Conservation (phyloP, 1,140 invertebrate species). For the Laodelphax striatellus region DNA sequence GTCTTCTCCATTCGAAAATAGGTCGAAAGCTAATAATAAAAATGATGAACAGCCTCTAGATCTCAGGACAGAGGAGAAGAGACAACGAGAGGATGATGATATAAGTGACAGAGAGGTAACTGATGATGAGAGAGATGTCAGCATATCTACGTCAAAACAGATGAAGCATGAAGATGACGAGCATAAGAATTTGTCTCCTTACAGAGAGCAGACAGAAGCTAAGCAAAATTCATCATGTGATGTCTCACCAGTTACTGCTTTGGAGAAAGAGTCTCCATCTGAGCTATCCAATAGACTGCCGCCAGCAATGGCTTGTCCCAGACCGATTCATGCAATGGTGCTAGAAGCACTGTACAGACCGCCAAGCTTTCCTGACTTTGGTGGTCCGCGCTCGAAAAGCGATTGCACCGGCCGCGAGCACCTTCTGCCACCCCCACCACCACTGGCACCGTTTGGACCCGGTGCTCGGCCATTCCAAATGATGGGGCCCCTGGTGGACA, state of each 20-base stretch:
- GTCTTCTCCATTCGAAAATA: slow-evolving; percentile 11
- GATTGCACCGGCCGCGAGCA: slow-evolving; percentile 20
- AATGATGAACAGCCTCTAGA: slow-evolving; percentile 57
- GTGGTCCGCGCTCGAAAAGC: slow-evolving; percentile 24
- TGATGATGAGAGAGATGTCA: background rate
- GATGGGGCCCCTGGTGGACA: slow-evolving; percentile 41
- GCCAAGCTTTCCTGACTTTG: slow-evolving; percentile 39
- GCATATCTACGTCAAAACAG: background rate
- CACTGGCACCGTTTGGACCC: slow-evolving; percentile 35
- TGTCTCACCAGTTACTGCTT: slow-evolving; percentile 18
- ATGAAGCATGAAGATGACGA: background rate
- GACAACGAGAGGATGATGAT: slow-evolving; percentile 30
- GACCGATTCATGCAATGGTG: slow-evolving; percentile 63
- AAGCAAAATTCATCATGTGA: slow-evolving; percentile 28
- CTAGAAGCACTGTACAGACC: slow-evolving; percentile 57
- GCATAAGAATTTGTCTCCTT: background rate
- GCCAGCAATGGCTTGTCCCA: slow-evolving; percentile 60
- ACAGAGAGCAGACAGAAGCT: slow-evolving; percentile 17
- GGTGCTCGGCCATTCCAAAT: slow-evolving; percentile 51
- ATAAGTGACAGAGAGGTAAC: slow-evolving; percentile 23
- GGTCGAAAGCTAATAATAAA: background rate
- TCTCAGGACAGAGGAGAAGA: slow-evolving; percentile 44
- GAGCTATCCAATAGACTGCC: slow-evolving; percentile 19
- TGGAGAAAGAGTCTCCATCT: slow-evolving; percentile 32
- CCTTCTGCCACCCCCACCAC: slow-evolving; percentile 22